Evolutionary conservation across 37 sponge, comb jelly and placozoan genomes (phyloP).

Genomic region (Bolinopsis microptera): DNA sequence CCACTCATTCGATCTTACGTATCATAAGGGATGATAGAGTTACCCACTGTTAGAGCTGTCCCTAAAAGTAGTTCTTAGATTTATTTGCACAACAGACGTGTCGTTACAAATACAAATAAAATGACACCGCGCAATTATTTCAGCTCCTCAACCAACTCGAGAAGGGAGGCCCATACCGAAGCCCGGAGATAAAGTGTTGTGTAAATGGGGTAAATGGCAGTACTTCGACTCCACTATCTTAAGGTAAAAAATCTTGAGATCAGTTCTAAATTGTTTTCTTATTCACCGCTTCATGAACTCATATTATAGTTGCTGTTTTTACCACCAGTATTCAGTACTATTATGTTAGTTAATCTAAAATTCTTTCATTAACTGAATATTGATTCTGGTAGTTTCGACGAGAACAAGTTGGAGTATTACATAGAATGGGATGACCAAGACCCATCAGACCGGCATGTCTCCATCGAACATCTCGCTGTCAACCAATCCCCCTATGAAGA

Average conservation of each 20-base stretch:
- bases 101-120: too few species aligned
- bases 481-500: constrained; percentile 28
- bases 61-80: too few species aligned
- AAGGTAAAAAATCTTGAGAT: constrained; percentile 17
- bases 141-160: constrained; percentile 3
- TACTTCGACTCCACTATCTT: constrained; percentile 43
- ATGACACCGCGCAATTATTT: too few species aligned
- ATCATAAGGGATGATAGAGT: too few species aligned
- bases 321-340: too few species aligned
- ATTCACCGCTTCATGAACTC: neutral
- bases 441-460: neutral
- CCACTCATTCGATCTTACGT: too few species aligned
- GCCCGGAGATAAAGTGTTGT: constrained; percentile 29
- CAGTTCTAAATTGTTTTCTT: neutral
- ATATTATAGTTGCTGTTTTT: neutral
- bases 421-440: constrained; percentile 64
- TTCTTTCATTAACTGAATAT: too few species aligned
- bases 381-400: neutral
- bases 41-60: too few species aligned
- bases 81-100: too few species aligned
- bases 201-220: constrained; percentile 63
- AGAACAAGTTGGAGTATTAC: constrained; percentile 52
- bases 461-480: constrained; percentile 33
- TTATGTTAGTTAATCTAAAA: too few species aligned
- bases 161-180: constrained; percentile 28